These are phyloP conservation scores for Natator depressus DNA, from an alignment of 2,113 vertebrate genomes.

Conservation along the genomic window DNA sequence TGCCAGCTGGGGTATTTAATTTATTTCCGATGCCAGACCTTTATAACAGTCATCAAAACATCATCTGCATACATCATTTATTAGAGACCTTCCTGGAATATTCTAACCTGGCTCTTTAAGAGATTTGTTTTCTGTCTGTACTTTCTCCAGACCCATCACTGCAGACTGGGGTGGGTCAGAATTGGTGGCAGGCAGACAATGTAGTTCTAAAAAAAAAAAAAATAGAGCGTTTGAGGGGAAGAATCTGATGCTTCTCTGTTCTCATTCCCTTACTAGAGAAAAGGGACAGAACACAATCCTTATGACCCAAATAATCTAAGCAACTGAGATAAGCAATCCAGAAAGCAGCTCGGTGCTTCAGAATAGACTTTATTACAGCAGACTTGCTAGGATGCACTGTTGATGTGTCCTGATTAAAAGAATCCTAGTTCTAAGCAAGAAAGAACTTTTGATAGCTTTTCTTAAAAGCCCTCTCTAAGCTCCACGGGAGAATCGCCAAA, in stretches of 20 bases:
- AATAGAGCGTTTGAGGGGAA: neutral
- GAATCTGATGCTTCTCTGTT: neutral
- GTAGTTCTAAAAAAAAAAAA: neutral
- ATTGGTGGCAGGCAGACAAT: neutral
- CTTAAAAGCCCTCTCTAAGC: neutral
- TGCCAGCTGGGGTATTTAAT: neutral
- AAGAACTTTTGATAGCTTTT: neutral
- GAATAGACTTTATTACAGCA: neutral
- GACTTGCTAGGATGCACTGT: neutral
- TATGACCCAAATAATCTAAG: neutral
- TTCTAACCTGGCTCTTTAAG: neutral
- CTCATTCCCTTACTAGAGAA: neutral
- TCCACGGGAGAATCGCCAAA: neutral
- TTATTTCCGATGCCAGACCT: constrained; percentile 13
- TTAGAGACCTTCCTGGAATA: neutral
- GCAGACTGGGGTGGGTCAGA: neutral
- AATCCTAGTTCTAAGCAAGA: neutral
- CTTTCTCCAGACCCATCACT: neutral
- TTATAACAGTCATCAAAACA: neutral
- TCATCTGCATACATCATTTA: neutral
- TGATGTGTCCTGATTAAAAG: neutral
- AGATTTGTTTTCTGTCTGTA: neutral
- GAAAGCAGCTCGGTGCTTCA: neutral
- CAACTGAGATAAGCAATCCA: neutral
- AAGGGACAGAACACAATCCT: neutral